Base-by-base conservation (phyloP, 2,888 invertebrate species). In the Dicyrtoma fusca region DNA sequence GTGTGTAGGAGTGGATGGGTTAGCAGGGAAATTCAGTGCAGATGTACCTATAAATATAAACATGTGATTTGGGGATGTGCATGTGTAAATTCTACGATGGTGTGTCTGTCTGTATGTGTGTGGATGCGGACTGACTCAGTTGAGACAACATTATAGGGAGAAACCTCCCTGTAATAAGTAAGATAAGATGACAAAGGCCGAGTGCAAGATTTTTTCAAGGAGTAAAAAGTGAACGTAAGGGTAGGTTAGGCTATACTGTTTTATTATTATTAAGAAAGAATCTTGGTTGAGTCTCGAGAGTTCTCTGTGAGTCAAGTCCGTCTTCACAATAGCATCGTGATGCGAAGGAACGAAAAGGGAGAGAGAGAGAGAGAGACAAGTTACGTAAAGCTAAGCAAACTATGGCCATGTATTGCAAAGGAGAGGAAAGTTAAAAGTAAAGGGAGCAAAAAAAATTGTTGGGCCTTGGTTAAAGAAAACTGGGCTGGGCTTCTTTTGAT, bases 221-320 rank as follows among this genome's bases (percentile, higher is more conserved):
- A 63, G 62, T 63, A 63, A 63, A 63, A 63, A 63, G 45, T 63
- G 47, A 76, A 73, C 75, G 76, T 75, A 75, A 75, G 76, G 76
- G 76, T 76, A 76, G 76, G 76, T 76, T 76, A 76, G 61, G 75
- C 74, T 70, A 17, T 61, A 63, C 62, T 63, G 62, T 45, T 63
- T 63, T 61, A 61, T 61, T 61, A 61, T 61, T 61, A 61, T 61
- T 63, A 63, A 63, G 62, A 63, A 63, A 63, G 62, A 63, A 63
- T 63, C 44, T 45, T 63, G 62, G 62, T 63, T 63, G 62, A 42
- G 62, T 63, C 34, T 34, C 8, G 34, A 34, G 34, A n/a, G n/a
- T n/a, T n/a, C n/a, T n/a, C 34, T 34, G 34, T 34, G 4, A 34
- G 8, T 8, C 62, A 63, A 63, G 62, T 63, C 62, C 44, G 45